phyloP scores from a whole-genome alignment of 2,113 vertebrate species.

The Boleophthalmus pectinirostris region DNA sequence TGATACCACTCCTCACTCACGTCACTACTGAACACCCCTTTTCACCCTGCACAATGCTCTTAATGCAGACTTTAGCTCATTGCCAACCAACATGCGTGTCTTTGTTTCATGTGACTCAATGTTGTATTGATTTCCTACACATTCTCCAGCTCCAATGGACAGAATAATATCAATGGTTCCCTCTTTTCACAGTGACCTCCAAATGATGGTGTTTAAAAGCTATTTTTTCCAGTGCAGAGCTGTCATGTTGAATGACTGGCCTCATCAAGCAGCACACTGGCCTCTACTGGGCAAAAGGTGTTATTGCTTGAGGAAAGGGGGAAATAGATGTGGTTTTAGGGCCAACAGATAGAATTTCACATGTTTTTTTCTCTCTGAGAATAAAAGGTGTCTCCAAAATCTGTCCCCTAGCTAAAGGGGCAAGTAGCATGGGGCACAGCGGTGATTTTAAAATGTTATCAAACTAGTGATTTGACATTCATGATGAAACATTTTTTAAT shows the following conservation, averaged over 20 bases:
- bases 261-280: slow-evolving; percentile 58
- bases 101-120: slow-evolving; percentile 34
- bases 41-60: slow-evolving; percentile 39
- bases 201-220: slow-evolving; percentile 23
- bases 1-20: slow-evolving; percentile 39
- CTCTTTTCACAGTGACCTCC: slow-evolving; percentile 24
- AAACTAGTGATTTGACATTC: too few relatives aligned
- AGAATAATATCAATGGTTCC: slow-evolving; percentile 7
- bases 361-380: neutral
- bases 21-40: slow-evolving; percentile 34
- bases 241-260: slow-evolving; percentile 37
- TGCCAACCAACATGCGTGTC: slow-evolving; percentile 22
- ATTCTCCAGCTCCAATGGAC: slow-evolving; percentile 21
- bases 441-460: neutral
- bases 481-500: too few relatives aligned
- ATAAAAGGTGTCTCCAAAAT: neutral
- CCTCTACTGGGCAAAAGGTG: slow-evolving; percentile 60
- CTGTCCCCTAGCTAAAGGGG: too few relatives aligned
- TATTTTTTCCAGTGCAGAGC: slow-evolving; percentile 9
- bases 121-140: slow-evolving; percentile 45
- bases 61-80: slow-evolving; percentile 18
- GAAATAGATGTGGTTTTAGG: slow-evolving; percentile 9
- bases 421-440: neutral
- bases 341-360: neutral
- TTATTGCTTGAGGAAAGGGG: slow-evolving; percentile 31